Evolutionary conservation across 1,140 invertebrate genomes (phyloP), one percentile per base, ranked within the genome.

Genomic region (Phymorhynchus buccinoides): DNA sequence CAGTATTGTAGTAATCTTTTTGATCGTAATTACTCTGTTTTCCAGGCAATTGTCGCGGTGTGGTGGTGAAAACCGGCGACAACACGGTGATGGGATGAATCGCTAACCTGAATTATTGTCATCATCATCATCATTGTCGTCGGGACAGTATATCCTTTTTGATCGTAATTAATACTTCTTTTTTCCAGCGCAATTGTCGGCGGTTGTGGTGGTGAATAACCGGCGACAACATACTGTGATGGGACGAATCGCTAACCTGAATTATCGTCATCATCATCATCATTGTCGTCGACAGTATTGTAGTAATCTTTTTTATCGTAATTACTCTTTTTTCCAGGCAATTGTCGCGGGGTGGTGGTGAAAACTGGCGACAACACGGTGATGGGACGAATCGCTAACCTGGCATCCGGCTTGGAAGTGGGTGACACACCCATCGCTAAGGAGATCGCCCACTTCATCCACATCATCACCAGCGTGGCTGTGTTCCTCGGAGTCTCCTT

Each of bases 21-120:
- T n/a, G n/a, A n/a, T n/a, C n/a, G n/a, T n/a, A n/a, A n/a, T n/a
- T n/a, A n/a, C n/a, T n/a, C n/a, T n/a, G n/a, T n/a, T n/a, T n/a
- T n/a, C 12, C 84, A 94, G 96, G 98, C 89, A 99, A 97, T 88
- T 97, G 96, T 84, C 97, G 96, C 90, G 98, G 98, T 88, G 95
- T 99, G 89, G 98, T 99, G 81, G 98, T 99, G 90, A 97, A 96
- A 93, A 99, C 97, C 92, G 99, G 98, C 91, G 99, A 99, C 94
- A 96, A 97, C 91, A 99, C 99, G 87, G 98, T 99, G n/a, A 99
- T 99, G 98, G 98, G 98, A 90, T 96, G 98, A 92, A 99, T 99
- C 94, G 99, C 98, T 90, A 98, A 98, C 92, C 94, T 99, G 86
- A n/a, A n/a, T n/a, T n/a, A n/a, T n/a, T n/a, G n/a, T n/a, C n/a